Percentiles rank a stretch among this genome's conserved stretches.
Evolutionary conservation across 2,888 invertebrate species (phyloP).

Genomic region (Unio delphinus): DNA sequence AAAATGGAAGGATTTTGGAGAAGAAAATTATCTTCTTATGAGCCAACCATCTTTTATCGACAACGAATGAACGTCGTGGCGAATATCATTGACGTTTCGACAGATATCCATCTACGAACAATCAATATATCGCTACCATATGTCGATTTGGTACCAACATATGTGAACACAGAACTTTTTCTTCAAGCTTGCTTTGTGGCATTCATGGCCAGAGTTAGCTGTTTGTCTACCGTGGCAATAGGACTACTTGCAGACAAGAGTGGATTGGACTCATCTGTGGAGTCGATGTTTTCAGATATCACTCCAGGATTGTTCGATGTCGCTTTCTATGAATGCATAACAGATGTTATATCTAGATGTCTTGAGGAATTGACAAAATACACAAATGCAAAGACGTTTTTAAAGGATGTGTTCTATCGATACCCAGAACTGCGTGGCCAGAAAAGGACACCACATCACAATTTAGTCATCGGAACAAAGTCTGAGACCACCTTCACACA

Average conservation of each 20-base stretch:
- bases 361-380: constrained; percentile 17
- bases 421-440: constrained; percentile 40
- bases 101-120: constrained; percentile 23
- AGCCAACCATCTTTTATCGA: constrained; percentile 45
- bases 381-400: constrained; percentile 31
- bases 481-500: neutral
- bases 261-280: constrained; percentile 15
- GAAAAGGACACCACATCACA: constrained; percentile 42
- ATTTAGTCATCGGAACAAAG: constrained; percentile 38
- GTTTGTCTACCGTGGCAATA: constrained; percentile 33
- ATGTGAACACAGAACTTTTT: constrained; percentile 7
- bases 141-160: constrained; percentile 1
- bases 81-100: constrained; percentile 36
- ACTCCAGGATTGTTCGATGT: constrained; percentile 38
- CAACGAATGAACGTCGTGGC: constrained; percentile 50
- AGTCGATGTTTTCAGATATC: constrained; percentile 34
- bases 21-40: constrained; percentile 31
- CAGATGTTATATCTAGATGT: constrained; percentile 19
- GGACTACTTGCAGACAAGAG: constrained; percentile 41
- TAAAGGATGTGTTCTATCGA: constrained; percentile 42
- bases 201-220: constrained; percentile 46
- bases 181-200: constrained; percentile 38
- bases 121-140: constrained; percentile 13
- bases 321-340: constrained; percentile 17
- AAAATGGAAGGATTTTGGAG: constrained; percentile 48